A percentile compares a stretch with the other conserved stretches of the same genome.
phyloP scores from a whole-genome alignment of 1,140 invertebrate genomes.

The Drosophila fuyamai region DNA sequence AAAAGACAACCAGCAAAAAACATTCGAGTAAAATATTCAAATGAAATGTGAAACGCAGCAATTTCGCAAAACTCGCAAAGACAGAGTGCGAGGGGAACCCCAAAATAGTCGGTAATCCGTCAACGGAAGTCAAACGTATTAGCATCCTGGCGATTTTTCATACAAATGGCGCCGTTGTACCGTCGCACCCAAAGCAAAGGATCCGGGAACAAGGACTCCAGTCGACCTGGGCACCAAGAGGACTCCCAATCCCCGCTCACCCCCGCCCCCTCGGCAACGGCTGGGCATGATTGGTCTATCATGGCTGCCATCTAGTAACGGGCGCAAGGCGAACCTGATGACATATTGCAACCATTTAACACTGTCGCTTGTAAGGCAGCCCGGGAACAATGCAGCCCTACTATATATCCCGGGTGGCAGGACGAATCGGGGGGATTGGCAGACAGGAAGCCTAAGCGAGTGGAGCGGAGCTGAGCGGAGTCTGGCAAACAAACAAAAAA shows the following conservation, averaged over 20 bases:
- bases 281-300: constrained; percentile 78
- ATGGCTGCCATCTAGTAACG: constrained; percentile 72
- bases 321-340: constrained; percentile 71
- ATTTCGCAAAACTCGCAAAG: constrained; percentile 50
- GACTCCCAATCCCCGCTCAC: constrained; percentile 3
- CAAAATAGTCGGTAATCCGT: constrained; percentile 82
- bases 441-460: constrained; percentile 70
- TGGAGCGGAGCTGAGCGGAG: constrained; percentile 34
- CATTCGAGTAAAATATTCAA: constrained; percentile 76
- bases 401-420: constrained; percentile 22
- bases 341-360: constrained; percentile 84
- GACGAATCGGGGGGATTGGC: constrained; percentile 4
- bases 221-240: constrained; percentile 10
- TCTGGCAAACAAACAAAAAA: constrained; percentile 82
- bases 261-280: constrained; percentile 14
- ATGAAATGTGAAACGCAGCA: constrained; percentile 79
- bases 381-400: constrained; percentile 65
- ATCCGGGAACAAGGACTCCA: constrained; percentile 30
- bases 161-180: constrained; percentile 75
- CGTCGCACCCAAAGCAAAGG: constrained; percentile 22
- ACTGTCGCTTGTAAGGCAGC: constrained; percentile 78
- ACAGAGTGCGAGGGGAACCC: constrained; percentile 20
- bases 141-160: constrained; percentile 84
- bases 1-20: constrained; percentile 50
- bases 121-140: constrained; percentile 84